These are phyloP conservation scores for Chelon labrosus DNA, from an alignment of 2,797 vertebrate genomes.

Conservation along the genomic window DNA sequence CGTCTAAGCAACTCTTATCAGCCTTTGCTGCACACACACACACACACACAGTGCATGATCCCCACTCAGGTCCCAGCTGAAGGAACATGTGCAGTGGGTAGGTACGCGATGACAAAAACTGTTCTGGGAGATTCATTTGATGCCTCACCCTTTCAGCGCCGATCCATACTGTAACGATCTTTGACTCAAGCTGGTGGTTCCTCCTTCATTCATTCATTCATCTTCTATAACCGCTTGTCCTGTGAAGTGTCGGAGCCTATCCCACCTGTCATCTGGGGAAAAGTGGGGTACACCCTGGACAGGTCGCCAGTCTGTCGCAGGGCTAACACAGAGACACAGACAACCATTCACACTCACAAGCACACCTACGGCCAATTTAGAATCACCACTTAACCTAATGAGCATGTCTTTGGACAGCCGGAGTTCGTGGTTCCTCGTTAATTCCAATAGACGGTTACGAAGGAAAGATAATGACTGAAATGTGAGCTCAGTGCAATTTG, in stretches of 20 bases:
- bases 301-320: no score
- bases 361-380: no score
- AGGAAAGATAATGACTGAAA: constrained; percentile 37
- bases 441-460: constrained; percentile 39
- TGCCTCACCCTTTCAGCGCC: constrained; percentile 30
- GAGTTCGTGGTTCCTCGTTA: constrained; percentile 6
- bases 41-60: constrained; percentile 13
- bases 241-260: no score
- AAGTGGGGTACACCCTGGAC: no score
- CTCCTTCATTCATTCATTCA: constrained; percentile 21
- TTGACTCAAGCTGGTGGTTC: constrained; percentile 5
- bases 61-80: constrained; percentile 25
- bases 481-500: constrained; percentile 2
- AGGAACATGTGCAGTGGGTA: constrained; percentile 19
- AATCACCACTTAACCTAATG: no score
- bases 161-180: constrained; percentile 22
- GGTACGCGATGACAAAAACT: constrained; percentile 34
- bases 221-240: no score
- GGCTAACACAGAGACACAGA: no score
- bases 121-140: constrained; percentile 49
- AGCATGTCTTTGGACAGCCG: no score
- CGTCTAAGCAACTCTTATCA: constrained; percentile 75
- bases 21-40: constrained; percentile 38
- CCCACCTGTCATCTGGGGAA: no score
- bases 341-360: no score